These are phyloP conservation scores for Coboldia fuscipes DNA, from an alignment of 1,140 invertebrate species.

Conservation along the genomic window DNA sequence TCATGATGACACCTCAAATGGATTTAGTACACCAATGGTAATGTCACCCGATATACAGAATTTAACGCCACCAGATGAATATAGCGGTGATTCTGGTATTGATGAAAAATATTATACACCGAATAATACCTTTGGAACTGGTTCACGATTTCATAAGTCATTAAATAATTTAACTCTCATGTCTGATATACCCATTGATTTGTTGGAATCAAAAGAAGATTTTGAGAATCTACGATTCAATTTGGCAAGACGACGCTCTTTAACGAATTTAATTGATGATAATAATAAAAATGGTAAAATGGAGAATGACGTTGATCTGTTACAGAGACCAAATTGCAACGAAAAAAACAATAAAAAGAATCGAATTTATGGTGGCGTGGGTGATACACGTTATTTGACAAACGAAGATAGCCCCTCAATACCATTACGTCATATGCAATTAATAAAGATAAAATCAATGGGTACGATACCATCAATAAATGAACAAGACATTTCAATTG, in stretches of 20 bases:
- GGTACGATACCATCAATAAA: constrained; percentile 19
- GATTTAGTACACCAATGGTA: constrained; percentile 15
- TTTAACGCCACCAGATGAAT: constrained; percentile 7
- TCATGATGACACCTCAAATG: constrained; percentile 7
- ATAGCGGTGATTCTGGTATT: constrained; percentile 8
- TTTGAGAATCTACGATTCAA: constrained; percentile 13
- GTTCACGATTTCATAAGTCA: constrained; percentile 8
- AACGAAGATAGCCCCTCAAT: constrained; percentile 9
- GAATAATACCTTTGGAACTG: constrained; percentile 7
- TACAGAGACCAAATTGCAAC: too few relatives aligned
- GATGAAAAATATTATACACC: constrained; percentile 17
- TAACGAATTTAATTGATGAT: background rate
- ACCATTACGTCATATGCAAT: constrained; percentile 11
- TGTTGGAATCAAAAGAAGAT: constrained; percentile 12
- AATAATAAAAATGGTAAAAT: background rate
- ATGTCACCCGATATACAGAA: constrained; percentile 4
- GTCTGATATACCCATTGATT: constrained; percentile 1
- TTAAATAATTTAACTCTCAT: constrained; percentile 10
- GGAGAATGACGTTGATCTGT: too few relatives aligned
- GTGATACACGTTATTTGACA: constrained; percentile 20
- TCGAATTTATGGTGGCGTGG: constrained; percentile 7
- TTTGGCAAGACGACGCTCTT: constrained; percentile 1
- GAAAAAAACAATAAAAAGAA: background rate
- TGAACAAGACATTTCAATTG: background rate
- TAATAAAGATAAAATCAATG: constrained; percentile 20